Conservation (phyloP, 2,888 invertebrate genomes). For the Orthosia cruda region DNA sequence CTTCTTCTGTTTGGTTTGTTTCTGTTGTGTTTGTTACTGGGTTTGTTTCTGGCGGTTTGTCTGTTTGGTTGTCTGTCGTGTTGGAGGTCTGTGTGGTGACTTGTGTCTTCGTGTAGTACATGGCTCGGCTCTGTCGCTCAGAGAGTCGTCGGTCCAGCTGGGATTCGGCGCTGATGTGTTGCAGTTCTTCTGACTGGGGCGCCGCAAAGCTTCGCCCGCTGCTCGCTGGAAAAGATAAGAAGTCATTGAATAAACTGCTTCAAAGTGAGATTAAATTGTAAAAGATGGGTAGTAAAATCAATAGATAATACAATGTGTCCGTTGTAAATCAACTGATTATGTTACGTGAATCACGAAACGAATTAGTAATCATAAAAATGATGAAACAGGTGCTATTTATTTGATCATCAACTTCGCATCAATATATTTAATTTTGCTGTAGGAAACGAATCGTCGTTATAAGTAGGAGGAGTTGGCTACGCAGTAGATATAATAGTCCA, state of each 20-base stretch:
- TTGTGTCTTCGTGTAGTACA: constrained; percentile 85
- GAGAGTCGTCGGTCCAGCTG: constrained; percentile 74
- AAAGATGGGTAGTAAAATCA: constrained; percentile 47
- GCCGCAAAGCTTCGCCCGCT: constrained; percentile 79
- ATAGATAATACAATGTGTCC: constrained; percentile 35
- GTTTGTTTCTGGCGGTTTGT: constrained; percentile 53
- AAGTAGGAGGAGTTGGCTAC: background rate
- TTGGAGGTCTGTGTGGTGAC: constrained; percentile 73
- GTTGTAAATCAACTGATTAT: constrained; percentile 13
- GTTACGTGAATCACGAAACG: constrained; percentile 30
- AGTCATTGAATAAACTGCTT: constrained; percentile 31
- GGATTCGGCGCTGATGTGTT: constrained; percentile 78
- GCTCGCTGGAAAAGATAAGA: constrained; percentile 81
- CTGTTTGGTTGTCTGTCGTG: constrained; percentile 74
- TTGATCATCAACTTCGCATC: constrained; percentile 18
- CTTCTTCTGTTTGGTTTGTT: constrained; percentile 71
- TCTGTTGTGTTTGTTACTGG: constrained; percentile 65
- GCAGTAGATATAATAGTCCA: background rate
- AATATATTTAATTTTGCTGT: background rate
- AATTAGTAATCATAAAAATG: constrained; percentile 22
- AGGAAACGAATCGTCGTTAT: background rate
- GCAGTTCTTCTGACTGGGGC: constrained; percentile 84
- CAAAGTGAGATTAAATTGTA: constrained; percentile 2
- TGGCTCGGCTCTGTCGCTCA: constrained; percentile 84
- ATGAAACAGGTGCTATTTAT: constrained; percentile 39